Evolutionary conservation across 2,113 vertebrate genomes (phyloP), one percentile per base, ranked within the genome.

Genomic region (Notothenia coriiceps): DNA sequence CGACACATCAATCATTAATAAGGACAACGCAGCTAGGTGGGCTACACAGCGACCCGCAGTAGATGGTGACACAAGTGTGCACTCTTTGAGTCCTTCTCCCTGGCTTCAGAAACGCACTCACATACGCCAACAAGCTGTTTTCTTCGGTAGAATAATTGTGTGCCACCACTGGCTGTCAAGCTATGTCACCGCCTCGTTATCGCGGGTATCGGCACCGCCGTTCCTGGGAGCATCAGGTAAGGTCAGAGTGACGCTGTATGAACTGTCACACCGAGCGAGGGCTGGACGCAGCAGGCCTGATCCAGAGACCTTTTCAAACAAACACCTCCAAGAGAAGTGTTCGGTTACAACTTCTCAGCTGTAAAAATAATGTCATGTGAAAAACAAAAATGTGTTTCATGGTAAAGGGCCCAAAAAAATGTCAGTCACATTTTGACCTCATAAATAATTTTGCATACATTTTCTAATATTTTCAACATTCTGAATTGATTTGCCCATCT

Each of bases 151-250:
- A 86, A 92, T 93, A 88, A 92, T 90, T 92, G 86, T 44, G 25
- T 83, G 79, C 80, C 86, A 83, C 85, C 84, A 74, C 60, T 57
- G 87, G 81, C 89, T 91, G 91, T 93, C 91, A 79, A 75, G 79
- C 76, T 70, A 76, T 88, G 91, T 93, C 92, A 90, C 85, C 62
- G 69, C 92, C 93, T 92, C 81, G 82, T 93, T 93, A 89, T 86
- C 18, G 46, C 71, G 52, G 78, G 80, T 88, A 86, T 85, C 73
- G 89, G 87, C 86, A 88, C 66, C 40, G 84, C 79, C 51, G 55
- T 86, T 82, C 88, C 86, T 84, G 79, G 83, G 88, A 85, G 86
- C 84, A 67, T 83, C 80, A 55, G 87, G 78, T 89, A 90, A 92
- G 89, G 89, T 92, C 92, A 90, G 84, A 78, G 81, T 88, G 77